Conservation (phyloP, 2,888 invertebrate species). For the Alloscopus bannaensis region DNA sequence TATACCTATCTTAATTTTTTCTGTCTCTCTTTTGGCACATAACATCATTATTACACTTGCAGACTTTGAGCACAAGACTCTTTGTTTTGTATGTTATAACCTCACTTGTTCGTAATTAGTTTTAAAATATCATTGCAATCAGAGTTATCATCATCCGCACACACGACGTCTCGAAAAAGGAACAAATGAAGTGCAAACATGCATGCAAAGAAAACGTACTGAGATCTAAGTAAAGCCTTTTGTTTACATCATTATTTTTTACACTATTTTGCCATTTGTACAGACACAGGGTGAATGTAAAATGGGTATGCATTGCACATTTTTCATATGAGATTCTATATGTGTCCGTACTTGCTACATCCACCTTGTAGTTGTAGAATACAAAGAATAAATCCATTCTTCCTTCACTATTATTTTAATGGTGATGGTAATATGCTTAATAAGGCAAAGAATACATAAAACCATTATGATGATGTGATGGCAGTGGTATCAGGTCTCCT, state of each 20-base stretch:
- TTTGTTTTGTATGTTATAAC: neutral
- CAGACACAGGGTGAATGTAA: neutral
- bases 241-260: neutral
- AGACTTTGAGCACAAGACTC: neutral
- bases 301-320: too few relatives aligned
- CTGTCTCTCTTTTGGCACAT: neutral
- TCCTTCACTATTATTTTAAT: neutral
- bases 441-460: slow-evolving; percentile 11
- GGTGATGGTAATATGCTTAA: slow-evolving; percentile 13
- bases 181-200: neutral
- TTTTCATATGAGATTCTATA: too few relatives aligned
- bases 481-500: too few relatives aligned
- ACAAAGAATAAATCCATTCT: slow-evolving; percentile 8
- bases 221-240: slow-evolving; percentile 16
- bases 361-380: neutral
- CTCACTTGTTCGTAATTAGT: slow-evolving; percentile 2
- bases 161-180: neutral
- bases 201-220: slow-evolving; percentile 11
- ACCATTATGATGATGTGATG: slow-evolving; percentile 5
- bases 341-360: too few relatives aligned
- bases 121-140: too few relatives aligned
- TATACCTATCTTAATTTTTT: too few relatives aligned
- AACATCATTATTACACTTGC: too few relatives aligned
- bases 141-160: slow-evolving; percentile 14
- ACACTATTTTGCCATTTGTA: neutral